Base-by-base conservation (phyloP, 2,113 vertebrate species). In the Chinchilla lanigera region DNA sequence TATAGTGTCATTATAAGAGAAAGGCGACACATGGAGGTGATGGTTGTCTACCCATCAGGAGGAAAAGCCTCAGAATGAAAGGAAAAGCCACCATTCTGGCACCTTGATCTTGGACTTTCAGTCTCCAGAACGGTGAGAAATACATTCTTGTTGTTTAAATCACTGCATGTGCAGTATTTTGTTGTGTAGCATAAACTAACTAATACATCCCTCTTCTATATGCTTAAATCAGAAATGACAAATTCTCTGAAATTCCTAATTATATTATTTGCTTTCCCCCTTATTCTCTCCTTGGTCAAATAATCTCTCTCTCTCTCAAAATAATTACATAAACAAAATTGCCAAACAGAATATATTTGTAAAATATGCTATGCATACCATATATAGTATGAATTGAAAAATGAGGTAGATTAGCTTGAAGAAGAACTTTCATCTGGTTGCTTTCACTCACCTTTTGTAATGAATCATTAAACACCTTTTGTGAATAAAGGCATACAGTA, bases 211-310 rank as follows among this genome's bases (percentile, higher is more conserved):
- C 5, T 85, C 60, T 50, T 71, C 44, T 56, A 71, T 50, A 78
- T 33, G 71, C 12, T 41, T 52, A 96, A 89, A 52, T 80, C n/a
- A 80, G 35, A 92, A 86, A 33, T 94, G 88, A 89, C n/a, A 85
- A 50, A 60, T 54, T 86, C 77, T 2, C 38, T 90, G 0, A 56
- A 7, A 82, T 90, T 90, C 35, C 14, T 56, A 1, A 77, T 63
- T 86, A 11, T 30, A 63, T 89, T 47, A 86, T 33, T 56, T 60
- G 22, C 2, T 14, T 58, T 71, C 73, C 1, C 4, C 0, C 10
- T 77, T 67, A 67, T 24, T 82, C 33, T 86, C 56, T 84, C 65
- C 77, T 89, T 75, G 24, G 65, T 28, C 50, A 81, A 82, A 58
- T 61, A 41, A 44, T 58, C 13, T 67, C 44, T 22, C 54, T 81